Evolutionary conservation across 1,140 invertebrate species (phyloP), one percentile per base, ranked within the genome.

Genomic region (Macrosteles quadrilineatus): DNA sequence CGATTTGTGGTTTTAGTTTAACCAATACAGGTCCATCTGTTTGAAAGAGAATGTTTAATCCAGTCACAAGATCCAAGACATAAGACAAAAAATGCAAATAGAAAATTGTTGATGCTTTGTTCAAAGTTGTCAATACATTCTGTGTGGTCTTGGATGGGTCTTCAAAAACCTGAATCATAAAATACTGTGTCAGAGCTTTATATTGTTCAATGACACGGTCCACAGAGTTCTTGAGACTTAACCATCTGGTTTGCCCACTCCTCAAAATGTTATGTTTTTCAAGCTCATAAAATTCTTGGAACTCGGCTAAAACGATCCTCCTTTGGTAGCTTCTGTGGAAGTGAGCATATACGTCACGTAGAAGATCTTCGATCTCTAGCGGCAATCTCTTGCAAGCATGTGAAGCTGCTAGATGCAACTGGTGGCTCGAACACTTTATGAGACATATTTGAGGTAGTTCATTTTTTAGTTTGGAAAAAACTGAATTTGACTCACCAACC

Each of bases 31-130:
- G 47, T 4, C 47, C 47, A 53, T 53, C 47, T 53, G 47, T 53
- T 53, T 53, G 47, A 53, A 53, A 53, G 4, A 53, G n/a, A 53
- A 53, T 25, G 23, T 53, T 53, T 19, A 53, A 25, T n/a, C 47
- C 23, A 6, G 4, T 53, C 3, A 53, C 17, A 3, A 53, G n/a
- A n/a, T 53, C 47, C 23, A 53, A n/a, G 4, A 25, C n/a, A 19
- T 53, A 53, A 6, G 47, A 9, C 3, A 53, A 19, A 19, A 53
- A 53, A 4, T 53, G 6, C 23, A 53, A 25, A 25, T 53, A 53
- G 47, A 4, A 53, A 4, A 9, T 19, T 4, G 47, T 53, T 3
- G 4, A 4, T 53, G 47, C 3, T 19, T 19, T 53, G 6, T 53
- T 4, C 4, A 53, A n/a, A 53, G 47, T 53, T 9, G 4, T 3